Evolutionary conservation across 2,113 vertebrate genomes (phyloP).

Genomic region (Burhinus oedicnemus): DNA sequence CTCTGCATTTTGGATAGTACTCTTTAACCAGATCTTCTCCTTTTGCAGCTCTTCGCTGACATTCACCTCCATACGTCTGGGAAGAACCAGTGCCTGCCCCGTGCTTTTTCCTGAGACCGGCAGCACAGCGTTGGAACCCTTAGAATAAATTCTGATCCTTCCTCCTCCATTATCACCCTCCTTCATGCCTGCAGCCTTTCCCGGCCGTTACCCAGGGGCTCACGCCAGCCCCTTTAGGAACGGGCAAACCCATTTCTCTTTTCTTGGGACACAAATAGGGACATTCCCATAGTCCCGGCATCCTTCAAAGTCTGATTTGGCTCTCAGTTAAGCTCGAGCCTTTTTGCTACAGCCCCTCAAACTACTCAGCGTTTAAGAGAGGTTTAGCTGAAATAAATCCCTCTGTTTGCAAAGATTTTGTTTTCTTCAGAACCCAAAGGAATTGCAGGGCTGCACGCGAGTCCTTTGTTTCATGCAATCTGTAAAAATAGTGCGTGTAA

Average conservation of each 20-base stretch:
- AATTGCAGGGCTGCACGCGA: not conserved
- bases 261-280: not conserved
- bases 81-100: not conserved
- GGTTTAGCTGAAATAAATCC: not conserved
- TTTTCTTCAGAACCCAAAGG: not conserved
- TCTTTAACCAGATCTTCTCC: not conserved
- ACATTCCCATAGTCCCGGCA: accelerated
- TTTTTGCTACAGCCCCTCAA: not conserved
- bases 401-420: not conserved
- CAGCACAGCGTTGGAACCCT: not conserved
- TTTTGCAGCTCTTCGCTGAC: not conserved
- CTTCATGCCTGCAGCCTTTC: not conserved
- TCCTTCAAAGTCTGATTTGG: not conserved
- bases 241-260: not conserved
- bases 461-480: not conserved
- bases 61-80: not conserved
- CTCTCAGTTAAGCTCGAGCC: not conserved
- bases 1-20: accelerated
- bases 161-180: not conserved
- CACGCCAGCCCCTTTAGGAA: not conserved
- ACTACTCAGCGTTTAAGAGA: not conserved
- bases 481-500: accelerated
- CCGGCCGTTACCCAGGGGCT: not conserved
- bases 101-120: not conserved
- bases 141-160: not conserved